These are phyloP conservation scores for Corythornis cristatus DNA, from an alignment of 2,113 vertebrate species.

Conservation along the genomic window DNA sequence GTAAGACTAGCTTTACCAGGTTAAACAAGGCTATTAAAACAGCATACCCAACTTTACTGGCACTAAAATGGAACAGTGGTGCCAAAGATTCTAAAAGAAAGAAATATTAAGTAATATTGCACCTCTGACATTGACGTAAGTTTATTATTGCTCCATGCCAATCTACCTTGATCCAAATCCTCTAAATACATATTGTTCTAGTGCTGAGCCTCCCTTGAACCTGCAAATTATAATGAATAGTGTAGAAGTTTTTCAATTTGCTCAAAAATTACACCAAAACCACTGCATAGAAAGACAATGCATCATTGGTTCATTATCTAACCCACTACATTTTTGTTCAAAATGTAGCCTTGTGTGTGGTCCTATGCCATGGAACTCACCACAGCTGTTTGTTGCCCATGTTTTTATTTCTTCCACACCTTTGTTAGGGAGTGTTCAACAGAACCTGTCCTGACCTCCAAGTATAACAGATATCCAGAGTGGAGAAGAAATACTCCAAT, in stretches of 20 bases:
- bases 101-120: constrained; percentile 71
- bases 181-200: constrained; percentile 23
- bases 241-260: not conserved
- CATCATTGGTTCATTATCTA: not conserved
- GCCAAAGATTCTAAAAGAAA: constrained; percentile 64
- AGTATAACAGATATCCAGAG: not conserved
- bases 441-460: not conserved
- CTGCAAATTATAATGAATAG: constrained; percentile 1
- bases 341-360: not conserved
- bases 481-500: not conserved
- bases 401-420: not conserved
- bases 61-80: constrained; percentile 51
- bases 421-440: not conserved
- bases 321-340: not conserved
- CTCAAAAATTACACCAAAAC: constrained; percentile 1
- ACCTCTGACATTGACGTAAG: constrained; percentile 61
- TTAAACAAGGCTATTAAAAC: constrained; percentile 68
- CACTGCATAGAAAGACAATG: not conserved
- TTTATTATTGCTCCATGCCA: constrained; percentile 69
- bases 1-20: constrained; percentile 61
- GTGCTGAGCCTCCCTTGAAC: not conserved
- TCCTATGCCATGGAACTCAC: not conserved
- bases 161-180: constrained; percentile 64
- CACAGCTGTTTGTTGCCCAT: not conserved
- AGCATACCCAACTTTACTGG: constrained; percentile 62